A percentile compares a stretch with the other conserved stretches of the same genome.
Conservation (phyloP, 2,113 vertebrate genomes). For the Dasypus novemcinctus region DNA sequence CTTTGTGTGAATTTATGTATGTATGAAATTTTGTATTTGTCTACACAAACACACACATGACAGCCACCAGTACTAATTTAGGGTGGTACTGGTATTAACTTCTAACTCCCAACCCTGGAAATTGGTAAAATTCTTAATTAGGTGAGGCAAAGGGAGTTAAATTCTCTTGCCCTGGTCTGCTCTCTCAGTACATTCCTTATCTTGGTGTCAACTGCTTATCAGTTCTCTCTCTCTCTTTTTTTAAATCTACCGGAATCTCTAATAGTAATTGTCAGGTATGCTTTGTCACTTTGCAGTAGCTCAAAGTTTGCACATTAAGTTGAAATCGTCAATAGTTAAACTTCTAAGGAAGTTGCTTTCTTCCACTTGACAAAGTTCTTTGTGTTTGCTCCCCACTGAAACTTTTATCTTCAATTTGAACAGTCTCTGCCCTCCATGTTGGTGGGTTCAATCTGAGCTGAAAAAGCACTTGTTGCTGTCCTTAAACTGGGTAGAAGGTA, state of each 20-base stretch:
- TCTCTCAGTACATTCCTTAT: neutral
- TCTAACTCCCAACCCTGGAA: neutral
- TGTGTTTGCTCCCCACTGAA: neutral
- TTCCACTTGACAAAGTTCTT: neutral
- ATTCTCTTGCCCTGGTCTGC: neutral
- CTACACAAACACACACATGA: neutral
- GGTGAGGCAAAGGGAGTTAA: neutral
- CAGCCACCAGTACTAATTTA: neutral
- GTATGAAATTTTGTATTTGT: neutral
- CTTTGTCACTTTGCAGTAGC: neutral
- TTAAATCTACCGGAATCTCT: neutral
- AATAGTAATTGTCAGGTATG: neutral
- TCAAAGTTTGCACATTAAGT: neutral
- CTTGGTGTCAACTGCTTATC: neutral
- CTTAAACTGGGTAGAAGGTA: constrained; percentile 31
- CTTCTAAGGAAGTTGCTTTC: neutral
- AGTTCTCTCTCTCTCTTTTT: neutral
- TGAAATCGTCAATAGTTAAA: neutral
- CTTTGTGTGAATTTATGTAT: neutral
- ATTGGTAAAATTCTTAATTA: neutral
- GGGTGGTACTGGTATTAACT: neutral
- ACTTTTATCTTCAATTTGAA: neutral
- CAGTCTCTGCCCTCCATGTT: neutral
- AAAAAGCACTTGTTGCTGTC: neutral
- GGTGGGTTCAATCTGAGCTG: neutral